A percentile compares a stretch with the other conserved stretches of the same genome.
Conservation (phyloP, 2,888 invertebrate genomes). For the Drosophila peninsularis region DNA sequence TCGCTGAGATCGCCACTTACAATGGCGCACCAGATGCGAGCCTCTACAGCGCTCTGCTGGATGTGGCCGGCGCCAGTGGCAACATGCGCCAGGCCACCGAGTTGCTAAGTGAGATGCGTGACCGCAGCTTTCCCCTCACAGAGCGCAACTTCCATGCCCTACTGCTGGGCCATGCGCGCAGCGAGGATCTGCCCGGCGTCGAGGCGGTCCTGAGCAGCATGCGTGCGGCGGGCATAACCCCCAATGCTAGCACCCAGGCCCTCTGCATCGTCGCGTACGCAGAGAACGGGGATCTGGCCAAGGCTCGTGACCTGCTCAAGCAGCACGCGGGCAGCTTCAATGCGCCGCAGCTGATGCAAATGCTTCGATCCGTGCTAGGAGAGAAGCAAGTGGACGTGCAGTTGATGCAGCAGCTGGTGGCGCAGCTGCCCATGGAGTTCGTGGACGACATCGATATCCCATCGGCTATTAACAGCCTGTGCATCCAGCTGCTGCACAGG, state of each 20-base stretch:
- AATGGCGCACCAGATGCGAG: constrained; percentile 68
- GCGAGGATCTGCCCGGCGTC: constrained; percentile 84
- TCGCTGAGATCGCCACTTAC: constrained; percentile 84
- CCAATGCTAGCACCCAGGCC: constrained; percentile 85
- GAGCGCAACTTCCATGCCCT: constrained; percentile 87
- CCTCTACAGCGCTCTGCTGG: constrained; percentile 87
- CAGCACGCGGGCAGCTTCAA: constrained; percentile 63
- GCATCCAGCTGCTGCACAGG: constrained; percentile 85
- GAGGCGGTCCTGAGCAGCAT: constrained; percentile 86
- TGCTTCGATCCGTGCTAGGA: constrained; percentile 54
- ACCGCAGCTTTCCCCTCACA: constrained; percentile 85
- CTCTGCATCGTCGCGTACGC: constrained; percentile 86
- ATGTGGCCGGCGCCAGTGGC: constrained; percentile 86
- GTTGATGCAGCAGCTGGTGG: constrained; percentile 67
- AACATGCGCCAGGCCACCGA: constrained; percentile 86
- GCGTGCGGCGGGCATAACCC: constrained; percentile 86
- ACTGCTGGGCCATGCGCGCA: constrained; percentile 86
- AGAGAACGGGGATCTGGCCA: constrained; percentile 84
- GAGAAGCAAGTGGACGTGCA: constrained; percentile 26
- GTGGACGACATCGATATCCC: constrained; percentile 73
- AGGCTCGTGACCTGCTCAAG: constrained; percentile 67
- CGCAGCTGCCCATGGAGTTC: constrained; percentile 74
- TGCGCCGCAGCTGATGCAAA: constrained; percentile 69
- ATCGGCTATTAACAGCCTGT: constrained; percentile 80
- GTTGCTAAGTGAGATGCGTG: constrained; percentile 87